phyloP scores from a whole-genome alignment of 2,797 vertebrate species.

The Microhierax caerulescens region DNA sequence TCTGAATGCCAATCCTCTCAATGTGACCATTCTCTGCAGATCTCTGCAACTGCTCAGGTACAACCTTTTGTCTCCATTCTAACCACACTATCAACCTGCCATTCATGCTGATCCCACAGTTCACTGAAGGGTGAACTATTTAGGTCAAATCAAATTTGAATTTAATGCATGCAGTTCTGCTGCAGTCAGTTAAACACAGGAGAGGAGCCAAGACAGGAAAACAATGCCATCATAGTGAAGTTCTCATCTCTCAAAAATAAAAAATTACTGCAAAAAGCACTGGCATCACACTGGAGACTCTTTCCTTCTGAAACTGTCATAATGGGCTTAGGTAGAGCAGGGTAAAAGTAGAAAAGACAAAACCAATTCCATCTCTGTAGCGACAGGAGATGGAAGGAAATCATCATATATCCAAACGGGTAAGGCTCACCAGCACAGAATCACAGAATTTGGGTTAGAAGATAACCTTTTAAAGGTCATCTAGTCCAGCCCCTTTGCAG shows the following conservation, averaged over 20 bases:
- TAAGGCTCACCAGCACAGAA: not conserved
- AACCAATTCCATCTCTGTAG: not conserved
- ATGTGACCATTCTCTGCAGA: not conserved
- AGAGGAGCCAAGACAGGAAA: not conserved
- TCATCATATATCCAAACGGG: not conserved
- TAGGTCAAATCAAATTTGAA: not conserved
- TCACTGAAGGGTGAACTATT: not conserved
- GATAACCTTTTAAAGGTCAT: not conserved
- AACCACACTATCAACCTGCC: not conserved
- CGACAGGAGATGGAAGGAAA: not conserved
- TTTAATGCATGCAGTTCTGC: not conserved
- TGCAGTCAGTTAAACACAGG: not conserved
- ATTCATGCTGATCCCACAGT: not conserved
- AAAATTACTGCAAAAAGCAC: not conserved
- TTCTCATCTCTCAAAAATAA: not conserved
- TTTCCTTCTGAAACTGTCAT: not conserved
- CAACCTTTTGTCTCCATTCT: not conserved
- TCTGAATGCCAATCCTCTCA: not conserved
- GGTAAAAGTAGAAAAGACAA: not conserved
- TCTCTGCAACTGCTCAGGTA: not conserved
- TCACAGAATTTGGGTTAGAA: not conserved
- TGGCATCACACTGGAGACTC: accelerated
- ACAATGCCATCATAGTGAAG: not conserved
- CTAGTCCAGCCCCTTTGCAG: too few relatives aligned
- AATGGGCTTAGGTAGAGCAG: not conserved